Conservation (phyloP, 2,113 vertebrate genomes). For the Axis porcinus region DNA sequence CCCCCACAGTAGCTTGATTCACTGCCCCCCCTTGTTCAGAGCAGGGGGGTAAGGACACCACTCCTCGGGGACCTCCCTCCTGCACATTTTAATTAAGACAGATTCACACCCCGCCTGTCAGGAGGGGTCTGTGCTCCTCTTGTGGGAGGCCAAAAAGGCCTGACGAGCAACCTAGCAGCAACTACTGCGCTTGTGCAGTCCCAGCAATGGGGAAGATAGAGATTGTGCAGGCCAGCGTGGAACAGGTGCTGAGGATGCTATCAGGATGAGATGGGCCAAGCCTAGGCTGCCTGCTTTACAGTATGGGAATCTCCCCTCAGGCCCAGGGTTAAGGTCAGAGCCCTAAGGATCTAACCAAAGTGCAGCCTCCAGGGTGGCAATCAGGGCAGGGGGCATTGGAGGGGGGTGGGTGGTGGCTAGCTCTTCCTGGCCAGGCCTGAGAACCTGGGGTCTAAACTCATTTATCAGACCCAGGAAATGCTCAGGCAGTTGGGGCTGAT, state of each 20-base stretch:
- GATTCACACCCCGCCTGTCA: neutral
- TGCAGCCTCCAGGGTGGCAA: neutral
- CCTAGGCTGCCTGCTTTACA: neutral
- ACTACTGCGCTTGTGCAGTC: neutral
- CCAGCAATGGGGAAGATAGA: neutral
- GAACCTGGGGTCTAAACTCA: neutral
- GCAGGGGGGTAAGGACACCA: neutral
- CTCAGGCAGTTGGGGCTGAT: neutral
- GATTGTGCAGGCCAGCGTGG: neutral
- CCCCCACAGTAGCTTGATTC: neutral
- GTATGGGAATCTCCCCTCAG: neutral
- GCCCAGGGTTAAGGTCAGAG: neutral
- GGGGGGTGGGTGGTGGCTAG: accelerated
- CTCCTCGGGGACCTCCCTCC: neutral
- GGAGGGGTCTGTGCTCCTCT: neutral
- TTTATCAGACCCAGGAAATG: neutral
- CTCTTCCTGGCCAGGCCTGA: neutral
- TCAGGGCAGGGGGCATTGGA: neutral
- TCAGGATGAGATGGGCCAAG: neutral
- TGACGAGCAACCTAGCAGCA: neutral
- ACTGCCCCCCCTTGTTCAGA: neutral
- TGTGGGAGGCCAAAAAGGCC: neutral
- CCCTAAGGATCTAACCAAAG: neutral
- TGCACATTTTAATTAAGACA: neutral
- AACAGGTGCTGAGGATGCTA: accelerated